Evolutionary conservation across 2,113 vertebrate genomes (phyloP), one percentile per base, ranked within the genome.

Genomic region (Toxotes jaculatrix): DNA sequence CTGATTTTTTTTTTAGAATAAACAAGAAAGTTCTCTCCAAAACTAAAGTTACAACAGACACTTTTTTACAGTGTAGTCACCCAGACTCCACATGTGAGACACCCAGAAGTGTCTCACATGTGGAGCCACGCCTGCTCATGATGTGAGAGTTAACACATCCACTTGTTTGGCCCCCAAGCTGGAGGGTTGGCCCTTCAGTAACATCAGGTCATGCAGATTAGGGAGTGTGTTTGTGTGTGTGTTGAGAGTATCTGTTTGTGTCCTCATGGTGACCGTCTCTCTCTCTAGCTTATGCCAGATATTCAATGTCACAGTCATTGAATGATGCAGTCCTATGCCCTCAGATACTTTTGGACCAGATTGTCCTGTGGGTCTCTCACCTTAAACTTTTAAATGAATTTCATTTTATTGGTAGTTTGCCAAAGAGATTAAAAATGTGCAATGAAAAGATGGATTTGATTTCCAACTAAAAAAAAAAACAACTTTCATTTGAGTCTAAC

Each of bases 131-230:
- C 31, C 19, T 67, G 59, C 34, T 66, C 42, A 23, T 69, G 67
- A 49, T 62, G 57, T 60, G 40, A 66, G 61, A 47, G 51, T 47
- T 57, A 63, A 69, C 3, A 23, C 65, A 61, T 73, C 32, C 8
- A 8, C 40, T 70, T 74, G 78, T 87, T 82, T 83, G 74, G 64
- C 21, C 72, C 74, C 49, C 27, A 0, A 65, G 74, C 51, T 38
- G 19, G 11, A 51, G 57, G 42, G 36, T 11, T 72, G 74, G 72
- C 47, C 42, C 75, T 67, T 77, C 34, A 40, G 9, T 34, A 45
- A 43, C 67, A 0, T 70, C 66, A 9, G 60, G 57, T 61, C 53
- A 51, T 0, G 14, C 19, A 0, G 16, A 47, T 51, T 73, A 16
- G 4, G 16, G 17, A n/a, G 49, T 53, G 49, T n/a, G 49, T 9